Evolutionary conservation across 2,888 invertebrate genomes (phyloP).

Genomic region (Andrena hattorfiana): DNA sequence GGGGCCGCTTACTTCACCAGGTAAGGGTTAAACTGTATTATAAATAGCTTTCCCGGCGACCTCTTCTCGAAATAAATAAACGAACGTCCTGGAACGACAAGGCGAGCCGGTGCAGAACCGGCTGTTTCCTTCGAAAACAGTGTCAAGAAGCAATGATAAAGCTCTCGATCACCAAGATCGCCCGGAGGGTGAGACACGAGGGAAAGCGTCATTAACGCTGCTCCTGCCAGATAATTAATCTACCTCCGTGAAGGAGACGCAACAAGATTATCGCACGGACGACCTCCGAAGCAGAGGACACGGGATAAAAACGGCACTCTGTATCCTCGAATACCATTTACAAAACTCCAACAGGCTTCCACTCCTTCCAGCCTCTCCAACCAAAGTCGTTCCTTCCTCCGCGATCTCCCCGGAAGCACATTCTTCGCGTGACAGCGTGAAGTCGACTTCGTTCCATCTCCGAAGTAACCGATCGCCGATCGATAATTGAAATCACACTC

Average conservation of each 20-base stretch:
- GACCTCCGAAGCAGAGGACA: neutral
- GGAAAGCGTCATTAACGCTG: slow-evolving; percentile 41
- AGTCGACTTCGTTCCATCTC: neutral
- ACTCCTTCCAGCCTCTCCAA: neutral
- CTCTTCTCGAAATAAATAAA: slow-evolving; percentile 16
- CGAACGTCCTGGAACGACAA: slow-evolving; percentile 35
- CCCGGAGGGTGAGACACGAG: neutral
- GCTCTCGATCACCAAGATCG: slow-evolving; percentile 2
- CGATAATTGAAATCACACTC: slow-evolving; percentile 59
- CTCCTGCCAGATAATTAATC: slow-evolving; percentile 42
- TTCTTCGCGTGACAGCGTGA: neutral
- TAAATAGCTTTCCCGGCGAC: slow-evolving; percentile 40
- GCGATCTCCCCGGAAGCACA: neutral
- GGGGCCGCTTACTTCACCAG: neutral
- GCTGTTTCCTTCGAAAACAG: slow-evolving; percentile 35
- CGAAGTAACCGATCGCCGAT: slow-evolving; percentile 35
- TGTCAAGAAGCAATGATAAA: slow-evolving; percentile 44
- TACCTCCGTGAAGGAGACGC: slow-evolving; percentile 19
- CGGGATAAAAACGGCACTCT: too few species aligned
- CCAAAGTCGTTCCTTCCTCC: neutral
- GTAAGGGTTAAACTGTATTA: slow-evolving; percentile 30
- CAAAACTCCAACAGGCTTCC: too few species aligned
- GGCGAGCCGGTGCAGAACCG: slow-evolving; percentile 44
- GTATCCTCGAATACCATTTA: too few species aligned
- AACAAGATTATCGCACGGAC: neutral